Evolutionary conservation across 1,140 invertebrate genomes (phyloP).

Genomic region (Drosophila nannoptera): DNA sequence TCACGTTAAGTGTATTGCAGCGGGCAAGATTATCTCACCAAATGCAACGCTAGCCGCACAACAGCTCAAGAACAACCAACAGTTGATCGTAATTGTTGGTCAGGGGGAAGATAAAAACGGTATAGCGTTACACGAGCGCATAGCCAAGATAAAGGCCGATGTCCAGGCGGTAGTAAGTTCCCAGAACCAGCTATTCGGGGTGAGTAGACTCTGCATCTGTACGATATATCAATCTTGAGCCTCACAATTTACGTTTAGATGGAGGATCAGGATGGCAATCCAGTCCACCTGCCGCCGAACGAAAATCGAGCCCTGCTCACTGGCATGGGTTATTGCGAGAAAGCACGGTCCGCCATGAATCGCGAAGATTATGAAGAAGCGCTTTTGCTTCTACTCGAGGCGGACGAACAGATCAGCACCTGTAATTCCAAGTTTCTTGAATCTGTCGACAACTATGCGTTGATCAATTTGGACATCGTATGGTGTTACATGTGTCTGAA

Average conservation of each 20-base stretch:
- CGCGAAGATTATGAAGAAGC: constrained; percentile 84
- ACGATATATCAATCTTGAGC: background rate
- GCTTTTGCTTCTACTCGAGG: constrained; percentile 86
- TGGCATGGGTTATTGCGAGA: constrained; percentile 88
- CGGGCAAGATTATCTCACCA: constrained; percentile 84
- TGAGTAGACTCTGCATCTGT: background rate
- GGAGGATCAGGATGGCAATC: constrained; percentile 88
- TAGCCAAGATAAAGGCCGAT: constrained; percentile 69
- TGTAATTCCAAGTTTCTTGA: constrained; percentile 85
- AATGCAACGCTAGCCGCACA: constrained; percentile 80
- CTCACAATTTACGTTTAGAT: constrained; percentile 80
- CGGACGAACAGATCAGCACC: constrained; percentile 85
- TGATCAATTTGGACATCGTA: constrained; percentile 89
- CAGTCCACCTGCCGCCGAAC: constrained; percentile 83
- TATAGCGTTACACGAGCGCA: constrained; percentile 56
- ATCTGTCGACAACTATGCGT: constrained; percentile 88
- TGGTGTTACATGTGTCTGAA: constrained; percentile 90
- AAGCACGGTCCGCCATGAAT: constrained; percentile 84
- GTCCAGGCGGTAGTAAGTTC: constrained; percentile 66
- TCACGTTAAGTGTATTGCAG: constrained; percentile 84
- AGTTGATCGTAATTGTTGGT: constrained; percentile 83
- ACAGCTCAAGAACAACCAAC: constrained; percentile 83
- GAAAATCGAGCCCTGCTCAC: constrained; percentile 85
- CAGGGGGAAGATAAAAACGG: constrained; percentile 74
- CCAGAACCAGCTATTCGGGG: constrained; percentile 64